These are phyloP conservation scores for Eupristina koningsbergeri DNA, from an alignment of 1,140 invertebrate genomes.

Conservation along the genomic window DNA sequence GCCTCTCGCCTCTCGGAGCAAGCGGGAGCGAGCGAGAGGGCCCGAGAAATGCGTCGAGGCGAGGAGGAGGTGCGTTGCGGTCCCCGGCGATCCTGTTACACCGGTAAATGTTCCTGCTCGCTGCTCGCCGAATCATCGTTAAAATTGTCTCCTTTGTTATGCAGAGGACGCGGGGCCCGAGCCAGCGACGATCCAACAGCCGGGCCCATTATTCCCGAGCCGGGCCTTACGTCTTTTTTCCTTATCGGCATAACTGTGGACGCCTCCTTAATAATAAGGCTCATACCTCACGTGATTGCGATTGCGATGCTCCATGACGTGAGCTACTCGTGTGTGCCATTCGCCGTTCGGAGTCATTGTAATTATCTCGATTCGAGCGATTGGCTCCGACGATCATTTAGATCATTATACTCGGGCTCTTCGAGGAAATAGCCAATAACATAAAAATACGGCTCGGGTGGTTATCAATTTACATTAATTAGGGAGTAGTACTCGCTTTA, in stretches of 20 bases:
- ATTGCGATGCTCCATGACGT: background rate
- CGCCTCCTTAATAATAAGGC: background rate
- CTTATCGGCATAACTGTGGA: background rate
- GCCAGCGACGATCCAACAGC: too few relatives aligned
- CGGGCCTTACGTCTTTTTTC: too few relatives aligned
- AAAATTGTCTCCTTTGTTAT: conserved; percentile 46
- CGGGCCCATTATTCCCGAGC: too few relatives aligned
- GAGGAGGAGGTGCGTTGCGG: too few relatives aligned
- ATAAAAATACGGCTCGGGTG: background rate
- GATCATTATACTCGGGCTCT: background rate
- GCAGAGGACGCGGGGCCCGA: too few relatives aligned
- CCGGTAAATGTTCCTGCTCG: conserved; percentile 50
- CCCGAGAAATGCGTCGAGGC: conserved; percentile 47
- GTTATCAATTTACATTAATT: conserved; percentile 1
- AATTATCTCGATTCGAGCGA: conserved; percentile 8
- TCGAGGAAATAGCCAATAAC: background rate
- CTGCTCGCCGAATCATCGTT: conserved; percentile 37
- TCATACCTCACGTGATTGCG: background rate
- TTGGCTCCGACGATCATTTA: background rate
- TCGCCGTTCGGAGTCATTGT: background rate
- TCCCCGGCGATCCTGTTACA: conserved; percentile 53
- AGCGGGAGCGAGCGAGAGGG: background rate
- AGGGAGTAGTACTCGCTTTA: background rate
- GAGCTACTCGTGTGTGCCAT: background rate
- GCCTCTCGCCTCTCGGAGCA: background rate